These are phyloP conservation scores for Anthoscopus minutus DNA, from an alignment of 2,113 vertebrate genomes.

Conservation along the genomic window DNA sequence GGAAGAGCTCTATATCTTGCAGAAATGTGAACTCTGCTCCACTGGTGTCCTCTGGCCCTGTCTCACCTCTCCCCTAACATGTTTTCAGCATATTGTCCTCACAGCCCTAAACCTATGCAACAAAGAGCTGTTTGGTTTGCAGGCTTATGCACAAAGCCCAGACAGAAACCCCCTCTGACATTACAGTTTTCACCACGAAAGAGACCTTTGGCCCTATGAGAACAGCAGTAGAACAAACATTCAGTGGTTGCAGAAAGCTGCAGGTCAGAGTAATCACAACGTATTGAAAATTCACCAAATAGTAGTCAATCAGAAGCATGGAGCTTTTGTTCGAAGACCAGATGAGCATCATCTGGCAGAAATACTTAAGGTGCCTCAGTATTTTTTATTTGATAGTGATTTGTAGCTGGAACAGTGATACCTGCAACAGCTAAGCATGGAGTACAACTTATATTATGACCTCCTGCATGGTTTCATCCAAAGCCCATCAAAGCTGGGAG, in stretches of 20 bases:
- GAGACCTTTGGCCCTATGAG: background rate
- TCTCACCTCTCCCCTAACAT: background rate
- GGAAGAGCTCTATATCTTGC: background rate
- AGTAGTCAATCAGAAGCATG: background rate
- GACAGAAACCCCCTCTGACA: background rate
- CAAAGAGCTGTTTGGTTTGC: background rate
- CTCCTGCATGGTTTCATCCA: background rate
- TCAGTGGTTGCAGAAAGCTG: background rate
- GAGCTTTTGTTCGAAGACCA: background rate
- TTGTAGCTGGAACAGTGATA: conserved; percentile 14
- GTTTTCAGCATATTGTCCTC: background rate
- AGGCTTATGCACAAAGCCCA: background rate
- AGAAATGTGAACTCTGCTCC: background rate
- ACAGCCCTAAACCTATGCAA: background rate
- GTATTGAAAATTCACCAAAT: background rate
- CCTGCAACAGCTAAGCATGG: background rate
- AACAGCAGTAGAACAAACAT: background rate
- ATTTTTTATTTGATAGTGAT: background rate
- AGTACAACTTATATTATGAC: background rate
- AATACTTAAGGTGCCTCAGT: background rate
- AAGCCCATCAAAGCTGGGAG: background rate
- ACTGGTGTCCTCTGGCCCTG: background rate
- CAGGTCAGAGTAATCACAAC: background rate
- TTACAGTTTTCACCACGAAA: background rate
- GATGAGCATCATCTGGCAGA: background rate